Evolutionary conservation across 2,113 vertebrate species (phyloP).

Genomic region (Macrotis lagotis): DNA sequence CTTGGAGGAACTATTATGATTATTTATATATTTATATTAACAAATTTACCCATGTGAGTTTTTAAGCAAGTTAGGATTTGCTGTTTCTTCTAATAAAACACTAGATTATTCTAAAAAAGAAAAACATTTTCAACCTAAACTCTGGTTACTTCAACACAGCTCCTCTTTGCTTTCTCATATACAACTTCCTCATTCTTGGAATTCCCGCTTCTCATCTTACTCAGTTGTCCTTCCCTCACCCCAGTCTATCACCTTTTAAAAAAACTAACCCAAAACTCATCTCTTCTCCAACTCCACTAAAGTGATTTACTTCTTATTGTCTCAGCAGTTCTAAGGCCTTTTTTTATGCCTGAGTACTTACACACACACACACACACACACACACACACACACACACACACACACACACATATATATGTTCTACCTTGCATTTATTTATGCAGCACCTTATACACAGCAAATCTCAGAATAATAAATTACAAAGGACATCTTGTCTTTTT

Average conservation of each 20-base stretch:
- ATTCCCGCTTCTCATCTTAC: not conserved
- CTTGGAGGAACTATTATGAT: not conserved
- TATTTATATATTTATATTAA: not conserved
- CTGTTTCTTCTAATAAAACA: not conserved
- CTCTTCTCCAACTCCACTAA: not conserved
- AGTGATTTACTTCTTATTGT: not conserved
- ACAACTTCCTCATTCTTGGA: not conserved
- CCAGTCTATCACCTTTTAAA: not conserved
- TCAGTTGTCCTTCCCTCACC: not conserved
- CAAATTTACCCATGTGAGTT: not conserved
- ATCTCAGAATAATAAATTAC: not conserved
- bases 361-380: not conserved
- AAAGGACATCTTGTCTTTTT: not conserved
- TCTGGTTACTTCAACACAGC: not conserved
- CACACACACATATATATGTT: not conserved
- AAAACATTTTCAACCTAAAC: not conserved
- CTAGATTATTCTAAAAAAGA: not conserved
- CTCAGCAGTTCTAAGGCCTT: not conserved
- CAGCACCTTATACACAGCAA: not conserved
- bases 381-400: not conserved
- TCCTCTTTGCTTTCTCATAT: not conserved
- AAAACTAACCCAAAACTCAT: not conserved
- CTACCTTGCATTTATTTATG: not conserved
- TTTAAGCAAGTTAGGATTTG: not conserved
- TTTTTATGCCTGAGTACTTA: not conserved